These are phyloP conservation scores for Chaenodraco wilsoni DNA, from an alignment of 2,797 vertebrate species.

Conservation along the genomic window DNA sequence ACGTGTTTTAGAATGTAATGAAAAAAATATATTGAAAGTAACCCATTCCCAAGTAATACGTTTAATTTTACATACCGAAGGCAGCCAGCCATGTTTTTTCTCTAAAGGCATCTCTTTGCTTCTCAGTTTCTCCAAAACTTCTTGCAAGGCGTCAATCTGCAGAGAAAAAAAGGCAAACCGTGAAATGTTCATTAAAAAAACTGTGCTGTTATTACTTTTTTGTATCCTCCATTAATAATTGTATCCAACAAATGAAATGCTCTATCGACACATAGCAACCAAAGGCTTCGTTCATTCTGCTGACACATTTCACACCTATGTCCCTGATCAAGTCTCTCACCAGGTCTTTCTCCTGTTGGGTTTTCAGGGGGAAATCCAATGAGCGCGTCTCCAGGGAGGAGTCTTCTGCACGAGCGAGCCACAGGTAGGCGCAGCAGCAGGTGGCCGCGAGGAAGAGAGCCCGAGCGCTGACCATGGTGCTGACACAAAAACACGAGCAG, in stretches of 20 bases:
- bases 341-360: conserved; percentile 86
- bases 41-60: background rate
- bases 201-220: background rate
- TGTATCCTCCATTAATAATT: background rate
- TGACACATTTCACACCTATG: background rate
- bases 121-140: conserved; percentile 84
- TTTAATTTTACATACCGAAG: conserved; percentile 75
- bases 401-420: conserved; percentile 71
- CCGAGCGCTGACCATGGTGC: conserved; percentile 80
- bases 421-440: conserved; percentile 77
- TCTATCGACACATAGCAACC: background rate
- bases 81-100: conserved; percentile 88
- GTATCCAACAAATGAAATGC: background rate
- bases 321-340: conserved; percentile 70
- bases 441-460: conserved; percentile 77
- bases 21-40: background rate
- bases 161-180: background rate
- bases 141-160: conserved; percentile 86
- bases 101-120: conserved; percentile 83
- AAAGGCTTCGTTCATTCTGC: background rate
- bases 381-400: conserved; percentile 78
- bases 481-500: conserved; percentile 23
- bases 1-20: too few species aligned
- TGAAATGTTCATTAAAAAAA: too few species aligned
- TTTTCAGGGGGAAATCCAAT: conserved; percentile 71